Conservation (phyloP, 2,888 invertebrate species). For the Beris chalybata region DNA sequence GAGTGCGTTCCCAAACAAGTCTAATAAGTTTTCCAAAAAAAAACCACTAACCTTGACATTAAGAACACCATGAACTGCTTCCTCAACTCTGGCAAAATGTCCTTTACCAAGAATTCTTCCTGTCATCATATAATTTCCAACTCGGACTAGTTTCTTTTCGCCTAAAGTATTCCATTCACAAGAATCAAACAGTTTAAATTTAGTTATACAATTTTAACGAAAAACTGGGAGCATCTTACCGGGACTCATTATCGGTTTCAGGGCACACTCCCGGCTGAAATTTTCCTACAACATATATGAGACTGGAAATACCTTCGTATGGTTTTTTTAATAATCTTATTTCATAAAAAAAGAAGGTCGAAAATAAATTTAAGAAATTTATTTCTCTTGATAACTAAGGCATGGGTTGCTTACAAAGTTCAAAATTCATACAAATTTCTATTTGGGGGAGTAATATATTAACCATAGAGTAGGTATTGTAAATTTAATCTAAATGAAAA, state of each 20-base stretch:
- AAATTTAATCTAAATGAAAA: no score
- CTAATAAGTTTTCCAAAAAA: constrained; percentile 40
- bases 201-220: background rate
- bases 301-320: constrained; percentile 1
- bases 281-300: background rate
- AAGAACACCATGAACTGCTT: constrained; percentile 69
- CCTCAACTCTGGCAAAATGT: constrained; percentile 74
- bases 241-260: constrained; percentile 12
- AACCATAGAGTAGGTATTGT: no score
- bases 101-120: constrained; percentile 73
- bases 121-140: constrained; percentile 73
- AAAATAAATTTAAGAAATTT: constrained; percentile 23
- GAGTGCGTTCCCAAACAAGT: no score
- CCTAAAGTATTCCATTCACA: constrained; percentile 23
- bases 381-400: constrained; percentile 6
- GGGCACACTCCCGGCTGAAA: background rate
- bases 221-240: background rate
- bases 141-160: constrained; percentile 58
- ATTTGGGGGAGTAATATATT: no score
- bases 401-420: constrained; percentile 16
- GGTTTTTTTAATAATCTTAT: constrained; percentile 1
- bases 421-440: no score
- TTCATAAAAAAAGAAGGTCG: constrained; percentile 16
- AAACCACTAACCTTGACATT: constrained; percentile 65
- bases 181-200: background rate